Conservation (phyloP, 2,113 vertebrate species). For the Sander vitreus region DNA sequence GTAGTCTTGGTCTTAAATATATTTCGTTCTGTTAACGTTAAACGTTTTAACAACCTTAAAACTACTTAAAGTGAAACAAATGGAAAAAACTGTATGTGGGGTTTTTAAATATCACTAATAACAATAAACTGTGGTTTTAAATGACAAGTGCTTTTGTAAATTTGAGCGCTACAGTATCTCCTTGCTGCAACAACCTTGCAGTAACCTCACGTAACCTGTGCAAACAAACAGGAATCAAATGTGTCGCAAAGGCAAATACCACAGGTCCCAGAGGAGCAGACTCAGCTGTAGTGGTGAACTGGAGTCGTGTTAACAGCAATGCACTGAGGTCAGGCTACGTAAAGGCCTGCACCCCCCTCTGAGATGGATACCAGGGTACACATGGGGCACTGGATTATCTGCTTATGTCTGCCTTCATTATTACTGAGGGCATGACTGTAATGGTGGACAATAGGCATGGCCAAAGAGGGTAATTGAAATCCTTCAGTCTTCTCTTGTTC, state of each 20-base stretch:
- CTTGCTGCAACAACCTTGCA: constrained; percentile 21
- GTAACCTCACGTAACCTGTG: constrained; percentile 35
- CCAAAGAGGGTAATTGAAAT: constrained; percentile 44
- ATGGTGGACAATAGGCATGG: constrained; percentile 38
- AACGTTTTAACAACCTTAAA: background rate
- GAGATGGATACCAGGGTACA: constrained; percentile 16
- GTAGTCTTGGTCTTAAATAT: too few relatives aligned
- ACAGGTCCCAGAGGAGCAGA: constrained; percentile 31
- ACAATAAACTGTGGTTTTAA: too few relatives aligned
- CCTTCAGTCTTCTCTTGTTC: constrained; percentile 17
- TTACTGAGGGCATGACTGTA: constrained; percentile 31
- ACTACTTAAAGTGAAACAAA: background rate
- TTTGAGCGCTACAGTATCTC: background rate
- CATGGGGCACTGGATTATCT: constrained; percentile 58
- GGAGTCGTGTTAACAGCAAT: constrained; percentile 3
- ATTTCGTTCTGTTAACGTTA: too few relatives aligned
- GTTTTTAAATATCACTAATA: background rate
- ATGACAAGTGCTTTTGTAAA: background rate
- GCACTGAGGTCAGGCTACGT: constrained; percentile 16
- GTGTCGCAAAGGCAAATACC: constrained; percentile 23
- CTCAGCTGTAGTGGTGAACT: constrained; percentile 18
- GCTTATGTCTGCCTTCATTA: constrained; percentile 54
- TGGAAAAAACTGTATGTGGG: background rate
- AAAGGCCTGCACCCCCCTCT: constrained; percentile 5
- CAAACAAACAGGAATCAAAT: constrained; percentile 43